Evolutionary conservation across 1,140 invertebrate species (phyloP), one percentile per base, ranked within the genome.

Genomic region (Aphis craccivora): DNA sequence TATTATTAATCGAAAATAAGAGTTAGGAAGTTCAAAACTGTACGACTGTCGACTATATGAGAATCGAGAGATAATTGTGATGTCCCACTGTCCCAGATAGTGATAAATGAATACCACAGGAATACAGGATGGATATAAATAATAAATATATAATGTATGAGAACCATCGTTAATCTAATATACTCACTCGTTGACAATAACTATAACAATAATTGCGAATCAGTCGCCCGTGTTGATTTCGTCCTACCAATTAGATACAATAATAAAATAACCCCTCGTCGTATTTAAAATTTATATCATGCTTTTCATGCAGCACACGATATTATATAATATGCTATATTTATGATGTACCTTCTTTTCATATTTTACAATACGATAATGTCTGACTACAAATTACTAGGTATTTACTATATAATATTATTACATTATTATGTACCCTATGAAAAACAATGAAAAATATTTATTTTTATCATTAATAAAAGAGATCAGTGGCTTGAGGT

Each of bases 251-350:
- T 37, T 84, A 51, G 48, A 3, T 51, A 84, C 37, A 40, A 84
- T 43, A 84, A 84, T 84, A 84, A 84, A 84, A 84, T n/a, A 37
- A 84, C 81, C 81, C 81, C 37, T 84, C 81, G 0, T n/a, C 30
- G 35, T 14, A 84, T 81, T 81, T 84, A 84, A 84, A 84, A 67
- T 67, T 14, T 67, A n/a, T 22, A 37, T 8, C 22, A 8, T 7
- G 81, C 43, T 23, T 84, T 84, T 84, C 35, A 8, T 23, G 3
- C 30, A 14, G 60, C 30, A 67, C 60, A n/a, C 30, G 3, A n/a
- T 67, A 67, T 14, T 18, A 25, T 30, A 60, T 60, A 4, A 18
- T 14, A 60, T 67, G 14, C 0, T 67, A 14, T 67, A n/a, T 53
- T 9, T 14, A 60, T 3, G 30, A 60, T 3, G 30, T n/a, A n/a